A percentile compares a stretch with the other conserved stretches of the same genome.
These are phyloP conservation scores for Coilia nasus DNA, from an alignment of 2,797 vertebrate genomes.

Conservation along the genomic window DNA sequence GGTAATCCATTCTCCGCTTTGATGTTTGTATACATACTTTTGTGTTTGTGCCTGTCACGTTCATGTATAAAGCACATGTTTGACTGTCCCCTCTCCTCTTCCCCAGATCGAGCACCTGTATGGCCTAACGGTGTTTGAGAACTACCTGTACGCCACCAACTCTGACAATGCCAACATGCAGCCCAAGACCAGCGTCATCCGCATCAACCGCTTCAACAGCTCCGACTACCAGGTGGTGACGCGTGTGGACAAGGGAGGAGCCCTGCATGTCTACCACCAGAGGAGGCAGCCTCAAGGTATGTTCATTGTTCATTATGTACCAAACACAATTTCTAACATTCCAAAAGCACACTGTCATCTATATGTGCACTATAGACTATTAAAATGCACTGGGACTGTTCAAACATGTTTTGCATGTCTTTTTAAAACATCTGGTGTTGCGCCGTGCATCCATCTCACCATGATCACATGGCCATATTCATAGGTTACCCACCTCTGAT, in stretches of 20 bases:
- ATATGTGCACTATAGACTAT: no score
- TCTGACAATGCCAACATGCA: conserved; percentile 93
- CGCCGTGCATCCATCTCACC: no score
- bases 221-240: conserved; percentile 94
- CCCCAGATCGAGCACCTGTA: conserved; percentile 94
- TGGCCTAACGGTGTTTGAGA: conserved; percentile 93
- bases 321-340: no score
- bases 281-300: conserved; percentile 92
- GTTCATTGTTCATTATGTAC: no score
- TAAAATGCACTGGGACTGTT: no score
- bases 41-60: not conserved
- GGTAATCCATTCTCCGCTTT: no score
- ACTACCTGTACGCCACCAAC: conserved; percentile 96
- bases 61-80: no score
- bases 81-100: conserved; percentile 3
- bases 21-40: not conserved
- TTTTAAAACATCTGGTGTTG: no score
- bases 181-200: conserved; percentile 95
- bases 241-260: conserved; percentile 93
- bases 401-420: no score
- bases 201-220: conserved; percentile 96
- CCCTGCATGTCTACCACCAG: conserved; percentile 95
- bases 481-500: no score
- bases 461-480: no score
- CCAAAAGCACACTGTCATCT: no score